Base-by-base conservation (phyloP, 2,888 invertebrate species). In the Atrina japonica region DNA sequence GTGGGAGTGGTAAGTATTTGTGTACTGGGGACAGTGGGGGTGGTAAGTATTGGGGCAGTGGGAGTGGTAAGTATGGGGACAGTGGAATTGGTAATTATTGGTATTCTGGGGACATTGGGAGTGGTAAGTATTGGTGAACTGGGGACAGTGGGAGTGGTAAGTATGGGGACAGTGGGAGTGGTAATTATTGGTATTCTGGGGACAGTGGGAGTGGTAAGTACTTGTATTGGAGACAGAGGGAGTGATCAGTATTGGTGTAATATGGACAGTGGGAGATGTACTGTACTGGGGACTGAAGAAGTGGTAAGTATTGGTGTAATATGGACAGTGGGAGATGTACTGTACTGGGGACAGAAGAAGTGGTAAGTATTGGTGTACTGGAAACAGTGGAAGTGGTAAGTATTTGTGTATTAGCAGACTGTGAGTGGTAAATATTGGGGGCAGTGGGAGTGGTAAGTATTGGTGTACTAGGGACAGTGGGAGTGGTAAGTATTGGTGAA, bases 351-450 rank as follows among this genome's bases (percentile, higher is more conserved):
- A 96, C 96, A n/a, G 93, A 97, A 52, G 97, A 91, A 25, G 84
- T n/a, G n/a, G n/a, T 41, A n/a, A n/a, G n/a, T n/a, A n/a, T n/a
- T n/a, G n/a, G n/a, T 91, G 97, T 98, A 3, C 95, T 95, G 86
- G 96, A 95, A 58, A 96, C 96, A n/a, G 93, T 97, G 50, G 97
- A 91, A 27, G 84, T 87, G n/a, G n/a, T n/a, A n/a, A n/a, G n/a
- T 40, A n/a, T n/a, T n/a, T n/a, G n/a, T n/a, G n/a, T n/a, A n/a
- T n/a, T n/a, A 41, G 9, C n/a, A n/a, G n/a, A n/a, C n/a, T n/a
- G n/a, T 84, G 99, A 99, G 89, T 96, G 96, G 91, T 98, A 94
- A 91, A 97, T 98, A 2, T 95, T 95, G 86, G 96, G 95, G 58
- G 96, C 96, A n/a, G 93, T 97, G 50, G 97, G 91, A 25, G 84